Base-by-base conservation (phyloP, 2,888 invertebrate genomes). In the Tanypteryx hageni region DNA sequence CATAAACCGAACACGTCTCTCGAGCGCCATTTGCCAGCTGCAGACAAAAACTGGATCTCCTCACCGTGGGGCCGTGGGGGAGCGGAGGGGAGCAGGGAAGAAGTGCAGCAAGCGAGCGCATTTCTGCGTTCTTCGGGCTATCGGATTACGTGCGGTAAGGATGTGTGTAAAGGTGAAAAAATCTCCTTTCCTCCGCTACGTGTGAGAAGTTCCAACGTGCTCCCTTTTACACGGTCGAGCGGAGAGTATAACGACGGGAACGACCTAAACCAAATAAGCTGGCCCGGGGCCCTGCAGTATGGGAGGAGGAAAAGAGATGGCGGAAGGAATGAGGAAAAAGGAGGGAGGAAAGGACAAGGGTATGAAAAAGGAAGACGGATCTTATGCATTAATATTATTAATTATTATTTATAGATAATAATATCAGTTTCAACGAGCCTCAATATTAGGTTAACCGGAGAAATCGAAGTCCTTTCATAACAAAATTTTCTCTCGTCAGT, bases 31-130 rank as follows among this genome's bases (percentile, higher is more conserved):
- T 76, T 76, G 27, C 10, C 22, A 27, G 7, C n/a, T 68, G n/a
- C 68, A 22, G 76, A 76, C 76, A 76, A 76, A 76, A 76, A 76
- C 22, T 27, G 76, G 76, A 76, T 27, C 27, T 27, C 76, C 76
- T 76, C 76, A 13, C 18, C 22, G 1, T 44, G 76, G 76, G 18
- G 76, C n/a, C n/a, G 27, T 76, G 76, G 22, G 22, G 27, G 76
- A 76, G 11, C 64, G 18, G 0, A 64, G 64, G n/a, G 64, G n/a
- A n/a, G n/a, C n/a, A n/a, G n/a, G n/a, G n/a, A n/a, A n/a, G 44
- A 44, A 44, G 44, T 44, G 44, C 44, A 44, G 44, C 22, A 76
- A 27, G 22, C 27, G 76, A 18, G 68, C 68, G 68, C 76, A 27
- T 22, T 76, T 27, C 27, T 76, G 27, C 76, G 76, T 76, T 27